Conservation (phyloP, 2,888 invertebrate species). For the Parthenolecanium corni region DNA sequence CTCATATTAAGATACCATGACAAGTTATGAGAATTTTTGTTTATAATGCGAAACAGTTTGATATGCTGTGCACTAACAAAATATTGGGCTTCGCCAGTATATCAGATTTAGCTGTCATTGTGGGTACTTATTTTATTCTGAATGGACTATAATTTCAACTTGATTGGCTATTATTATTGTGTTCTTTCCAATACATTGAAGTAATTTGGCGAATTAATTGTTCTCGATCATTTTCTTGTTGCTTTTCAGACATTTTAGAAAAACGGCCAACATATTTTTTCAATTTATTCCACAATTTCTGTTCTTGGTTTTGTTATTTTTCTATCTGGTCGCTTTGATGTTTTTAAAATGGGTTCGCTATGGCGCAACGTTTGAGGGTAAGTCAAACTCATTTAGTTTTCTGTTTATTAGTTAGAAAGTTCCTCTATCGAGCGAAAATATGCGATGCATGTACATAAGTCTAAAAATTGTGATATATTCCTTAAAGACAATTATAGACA, state of each 20-base stretch:
- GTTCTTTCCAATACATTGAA: no score
- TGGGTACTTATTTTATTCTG: no score
- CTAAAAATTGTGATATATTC: no score
- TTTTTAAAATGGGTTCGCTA: conserved; percentile 59
- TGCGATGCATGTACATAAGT: no score
- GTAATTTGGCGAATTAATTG: not conserved
- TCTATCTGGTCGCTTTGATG: conserved; percentile 54
- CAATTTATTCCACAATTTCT: conserved; percentile 61
- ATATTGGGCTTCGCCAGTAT: no score
- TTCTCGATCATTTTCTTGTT: not conserved
- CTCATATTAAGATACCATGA: not conserved
- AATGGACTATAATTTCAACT: no score
- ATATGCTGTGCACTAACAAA: no score
- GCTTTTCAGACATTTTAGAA: conserved; percentile 43
- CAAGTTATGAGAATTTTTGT: not conserved
- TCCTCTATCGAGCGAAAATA: not conserved
- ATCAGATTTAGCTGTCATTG: no score
- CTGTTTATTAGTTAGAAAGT: not conserved
- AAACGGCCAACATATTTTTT: conserved; percentile 44
- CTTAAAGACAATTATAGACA: no score
- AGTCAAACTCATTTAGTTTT: conserved; percentile 9
- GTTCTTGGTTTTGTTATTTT: conserved; percentile 55
- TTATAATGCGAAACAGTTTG: no score
- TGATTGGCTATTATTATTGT: no score
- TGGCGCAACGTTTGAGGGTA: conserved; percentile 38